phyloP scores from a whole-genome alignment of 2,888 invertebrate species.

The Eudasyphora cyanicolor region DNA sequence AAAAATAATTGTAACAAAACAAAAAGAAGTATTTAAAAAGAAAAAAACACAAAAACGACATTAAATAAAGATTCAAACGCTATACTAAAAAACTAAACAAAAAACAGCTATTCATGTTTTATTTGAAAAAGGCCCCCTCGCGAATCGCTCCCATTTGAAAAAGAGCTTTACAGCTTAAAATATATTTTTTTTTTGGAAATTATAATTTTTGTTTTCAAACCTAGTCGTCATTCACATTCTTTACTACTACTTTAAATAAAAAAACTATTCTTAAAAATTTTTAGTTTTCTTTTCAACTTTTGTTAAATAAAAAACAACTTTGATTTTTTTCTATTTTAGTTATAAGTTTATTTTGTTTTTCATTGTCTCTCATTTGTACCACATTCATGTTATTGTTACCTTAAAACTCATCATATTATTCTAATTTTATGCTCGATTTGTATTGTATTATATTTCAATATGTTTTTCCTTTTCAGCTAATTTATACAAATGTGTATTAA shows the following conservation, averaged over 20 bases:
- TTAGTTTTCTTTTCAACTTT: background rate
- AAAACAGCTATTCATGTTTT: conserved; percentile 47
- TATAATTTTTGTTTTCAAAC: background rate
- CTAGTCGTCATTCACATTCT: background rate
- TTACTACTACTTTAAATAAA: background rate
- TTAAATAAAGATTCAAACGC: conserved; percentile 54
- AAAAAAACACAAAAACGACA: conserved; percentile 56
- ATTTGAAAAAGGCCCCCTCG: too few species aligned
- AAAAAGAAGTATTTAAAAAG: conserved; percentile 65
- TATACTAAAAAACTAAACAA: conserved; percentile 58
- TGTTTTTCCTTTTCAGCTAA: background rate
- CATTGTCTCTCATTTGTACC: background rate
- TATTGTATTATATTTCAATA: background rate
- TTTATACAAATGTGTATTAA: background rate
- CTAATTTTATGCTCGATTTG: background rate
- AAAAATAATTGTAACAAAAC: conserved; percentile 63
- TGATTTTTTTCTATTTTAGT: conserved; percentile 6
- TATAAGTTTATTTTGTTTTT: background rate
- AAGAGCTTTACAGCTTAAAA: background rate
- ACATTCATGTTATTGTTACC: conserved; percentile 4
- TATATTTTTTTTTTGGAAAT: background rate
- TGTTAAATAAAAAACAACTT: background rate
- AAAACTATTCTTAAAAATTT: background rate
- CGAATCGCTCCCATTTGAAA: background rate
- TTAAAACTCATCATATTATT: background rate